Conservation (phyloP, 1,140 invertebrate genomes). For the Ips nitidus region DNA sequence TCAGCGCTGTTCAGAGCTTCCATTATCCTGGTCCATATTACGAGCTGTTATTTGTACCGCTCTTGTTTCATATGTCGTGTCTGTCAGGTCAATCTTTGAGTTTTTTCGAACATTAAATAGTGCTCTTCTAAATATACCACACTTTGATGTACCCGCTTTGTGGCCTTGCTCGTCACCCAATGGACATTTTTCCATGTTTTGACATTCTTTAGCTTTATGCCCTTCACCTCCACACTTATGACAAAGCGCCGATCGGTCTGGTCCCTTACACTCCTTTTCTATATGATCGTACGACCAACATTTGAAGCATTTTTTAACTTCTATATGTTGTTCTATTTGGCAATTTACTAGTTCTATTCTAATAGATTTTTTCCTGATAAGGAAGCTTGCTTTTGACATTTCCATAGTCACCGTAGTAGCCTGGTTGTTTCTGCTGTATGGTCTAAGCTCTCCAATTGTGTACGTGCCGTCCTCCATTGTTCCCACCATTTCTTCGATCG, state of each 20-base stretch:
- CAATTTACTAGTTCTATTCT: conserved; percentile 26
- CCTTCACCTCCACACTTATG: not conserved
- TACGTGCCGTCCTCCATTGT: not conserved
- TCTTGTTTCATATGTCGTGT: not conserved
- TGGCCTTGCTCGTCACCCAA: conserved; percentile 5
- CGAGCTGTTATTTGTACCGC: not conserved
- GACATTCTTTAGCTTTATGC: conserved; percentile 7
- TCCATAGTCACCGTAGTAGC: conserved; percentile 13
- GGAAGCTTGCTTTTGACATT: not conserved
- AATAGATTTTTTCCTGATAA: conserved; percentile 1
- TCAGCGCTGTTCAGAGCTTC: not conserved
- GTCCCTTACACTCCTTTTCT: not conserved
- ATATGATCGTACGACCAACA: conserved; percentile 16
- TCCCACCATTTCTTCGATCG: conserved; percentile 9
- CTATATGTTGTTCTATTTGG: conserved; percentile 21
- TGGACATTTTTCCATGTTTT: conserved; percentile 10
- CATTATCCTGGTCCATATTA: not conserved
- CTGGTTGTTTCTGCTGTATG: conserved; percentile 12
- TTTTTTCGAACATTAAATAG: not conserved
- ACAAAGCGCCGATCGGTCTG: conserved; percentile 1
- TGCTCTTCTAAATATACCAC: not conserved
- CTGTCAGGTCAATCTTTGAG: not conserved
- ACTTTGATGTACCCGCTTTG: not conserved
- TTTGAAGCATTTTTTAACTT: conserved; percentile 4
- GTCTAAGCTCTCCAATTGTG: conserved; percentile 23